Percentiles rank a stretch among this genome's conserved stretches.
Conservation (phyloP, 2,113 vertebrate genomes). For the Benitochromis conjunctus region DNA sequence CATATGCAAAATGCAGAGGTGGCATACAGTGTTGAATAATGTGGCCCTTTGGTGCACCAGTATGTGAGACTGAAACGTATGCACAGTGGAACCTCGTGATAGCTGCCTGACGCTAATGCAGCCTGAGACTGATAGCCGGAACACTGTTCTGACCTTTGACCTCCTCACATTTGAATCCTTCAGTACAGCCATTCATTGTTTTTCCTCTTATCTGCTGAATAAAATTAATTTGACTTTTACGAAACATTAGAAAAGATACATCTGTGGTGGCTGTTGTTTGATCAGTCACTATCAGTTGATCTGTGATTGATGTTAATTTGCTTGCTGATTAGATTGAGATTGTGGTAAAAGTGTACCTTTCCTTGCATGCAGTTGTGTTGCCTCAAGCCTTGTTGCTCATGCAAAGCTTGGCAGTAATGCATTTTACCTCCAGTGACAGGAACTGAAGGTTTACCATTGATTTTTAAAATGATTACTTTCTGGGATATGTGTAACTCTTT, state of each 20-base stretch:
- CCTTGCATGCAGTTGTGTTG: neutral
- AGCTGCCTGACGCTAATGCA: slow-evolving; percentile 3
- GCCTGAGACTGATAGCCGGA: neutral
- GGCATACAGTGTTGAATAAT: slow-evolving; percentile 19
- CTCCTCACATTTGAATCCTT: slow-evolving; percentile 26
- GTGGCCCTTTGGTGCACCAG: neutral
- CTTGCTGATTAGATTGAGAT: neutral
- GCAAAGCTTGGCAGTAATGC: neutral
- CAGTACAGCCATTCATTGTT: neutral
- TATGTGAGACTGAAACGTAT: neutral
- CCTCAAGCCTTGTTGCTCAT: neutral
- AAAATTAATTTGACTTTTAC: neutral
- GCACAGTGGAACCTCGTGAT: slow-evolving; percentile 9
- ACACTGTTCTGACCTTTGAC: slow-evolving; percentile 14
- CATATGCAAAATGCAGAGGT: slow-evolving; percentile 43
- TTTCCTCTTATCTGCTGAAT: neutral
- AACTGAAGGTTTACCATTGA: neutral
- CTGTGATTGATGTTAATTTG: neutral
- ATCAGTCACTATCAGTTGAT: neutral
- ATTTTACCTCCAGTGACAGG: neutral
- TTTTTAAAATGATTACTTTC: neutral
- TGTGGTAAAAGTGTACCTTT: neutral
- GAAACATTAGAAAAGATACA: neutral
- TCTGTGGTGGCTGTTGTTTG: neutral
- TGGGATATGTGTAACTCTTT: neutral